These are phyloP conservation scores for Ceratina australensis DNA, from an alignment of 1,140 invertebrate species.

Conservation along the genomic window DNA sequence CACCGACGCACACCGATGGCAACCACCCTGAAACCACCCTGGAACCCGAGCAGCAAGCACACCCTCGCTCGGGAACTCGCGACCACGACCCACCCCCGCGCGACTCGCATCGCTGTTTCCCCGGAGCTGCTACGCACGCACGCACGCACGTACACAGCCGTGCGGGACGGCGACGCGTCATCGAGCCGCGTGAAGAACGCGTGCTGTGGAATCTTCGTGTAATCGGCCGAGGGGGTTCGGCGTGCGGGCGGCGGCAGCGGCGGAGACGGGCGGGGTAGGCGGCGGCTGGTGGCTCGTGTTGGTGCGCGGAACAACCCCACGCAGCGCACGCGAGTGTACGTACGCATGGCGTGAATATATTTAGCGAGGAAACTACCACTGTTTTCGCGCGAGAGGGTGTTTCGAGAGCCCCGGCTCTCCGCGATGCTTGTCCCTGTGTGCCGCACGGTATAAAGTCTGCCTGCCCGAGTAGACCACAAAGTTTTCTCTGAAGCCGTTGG, in stretches of 20 bases:
- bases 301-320: slow-evolving; percentile 21
- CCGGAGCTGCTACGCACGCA: slow-evolving; percentile 1
- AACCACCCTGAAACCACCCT: slow-evolving; percentile 57
- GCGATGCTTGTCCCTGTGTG: slow-evolving; percentile 7
- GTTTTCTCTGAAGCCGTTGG: slow-evolving; percentile 29
- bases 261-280: too few relatives aligned
- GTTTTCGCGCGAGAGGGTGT: slow-evolving; percentile 55
- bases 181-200: not conserved
- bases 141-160: not conserved
- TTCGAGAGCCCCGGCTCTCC: slow-evolving; percentile 46
- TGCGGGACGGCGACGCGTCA: not conserved
- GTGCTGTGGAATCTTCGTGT: slow-evolving; percentile 40
- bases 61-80: slow-evolving; percentile 59
- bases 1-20: slow-evolving; percentile 67
- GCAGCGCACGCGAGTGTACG: slow-evolving; percentile 17
- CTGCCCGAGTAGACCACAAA: slow-evolving; percentile 30
- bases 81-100: slow-evolving; percentile 56
- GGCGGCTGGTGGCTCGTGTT: not conserved
- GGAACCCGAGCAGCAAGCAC: slow-evolving; percentile 52
- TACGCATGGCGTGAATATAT: slow-evolving; percentile 54
- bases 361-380: slow-evolving; percentile 61
- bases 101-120: slow-evolving; percentile 51
- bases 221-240: slow-evolving; percentile 3
- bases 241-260: too few relatives aligned
- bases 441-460: slow-evolving; percentile 30